Percentiles rank a stretch among this genome's conserved stretches.
Conservation (phyloP, 2,888 invertebrate genomes). For the Cryptophagus acutangulus region DNA sequence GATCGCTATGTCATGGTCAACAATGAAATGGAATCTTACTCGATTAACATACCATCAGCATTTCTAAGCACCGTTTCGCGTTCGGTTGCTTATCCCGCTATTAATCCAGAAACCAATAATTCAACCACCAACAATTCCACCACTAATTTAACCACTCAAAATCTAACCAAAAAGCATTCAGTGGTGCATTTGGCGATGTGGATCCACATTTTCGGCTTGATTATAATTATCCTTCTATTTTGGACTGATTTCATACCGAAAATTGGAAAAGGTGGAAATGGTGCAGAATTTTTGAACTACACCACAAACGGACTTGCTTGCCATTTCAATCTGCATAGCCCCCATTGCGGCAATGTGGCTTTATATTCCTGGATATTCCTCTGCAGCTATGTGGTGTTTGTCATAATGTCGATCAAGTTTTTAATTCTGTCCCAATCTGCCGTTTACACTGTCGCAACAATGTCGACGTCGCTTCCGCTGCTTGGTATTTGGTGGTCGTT, state of each 20-base stretch:
- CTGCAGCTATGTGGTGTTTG: conserved; percentile 49
- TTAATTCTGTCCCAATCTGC: conserved; percentile 54
- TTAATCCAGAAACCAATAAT: too few relatives aligned
- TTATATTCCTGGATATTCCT: conserved; percentile 52
- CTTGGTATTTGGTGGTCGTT: conserved; percentile 58
- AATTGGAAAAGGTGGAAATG: conserved; percentile 50
- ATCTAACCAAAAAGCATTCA: conserved; percentile 33
- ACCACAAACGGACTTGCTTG: conserved; percentile 42
- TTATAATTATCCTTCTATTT: conserved; percentile 46
- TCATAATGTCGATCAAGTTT: conserved; percentile 50
- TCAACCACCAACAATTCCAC: conserved; percentile 18
- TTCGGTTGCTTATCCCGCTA: conserved; percentile 50
- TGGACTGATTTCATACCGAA: conserved; percentile 53
- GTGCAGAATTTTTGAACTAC: conserved; percentile 40
- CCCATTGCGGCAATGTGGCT: conserved; percentile 32
- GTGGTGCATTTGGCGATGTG: conserved; percentile 46
- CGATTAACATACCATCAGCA: conserved; percentile 35
- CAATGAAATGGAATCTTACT: conserved; percentile 32
- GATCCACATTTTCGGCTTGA: conserved; percentile 49
- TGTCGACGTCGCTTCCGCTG: conserved; percentile 52
- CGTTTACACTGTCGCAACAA: conserved; percentile 53
- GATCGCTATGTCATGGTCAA: conserved; percentile 43
- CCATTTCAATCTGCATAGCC: conserved; percentile 35
- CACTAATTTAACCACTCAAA: conserved; percentile 17
- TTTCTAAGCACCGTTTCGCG: conserved; percentile 52